These are phyloP conservation scores for Coremacera marginata DNA, from an alignment of 2,888 invertebrate genomes.

Conservation along the genomic window DNA sequence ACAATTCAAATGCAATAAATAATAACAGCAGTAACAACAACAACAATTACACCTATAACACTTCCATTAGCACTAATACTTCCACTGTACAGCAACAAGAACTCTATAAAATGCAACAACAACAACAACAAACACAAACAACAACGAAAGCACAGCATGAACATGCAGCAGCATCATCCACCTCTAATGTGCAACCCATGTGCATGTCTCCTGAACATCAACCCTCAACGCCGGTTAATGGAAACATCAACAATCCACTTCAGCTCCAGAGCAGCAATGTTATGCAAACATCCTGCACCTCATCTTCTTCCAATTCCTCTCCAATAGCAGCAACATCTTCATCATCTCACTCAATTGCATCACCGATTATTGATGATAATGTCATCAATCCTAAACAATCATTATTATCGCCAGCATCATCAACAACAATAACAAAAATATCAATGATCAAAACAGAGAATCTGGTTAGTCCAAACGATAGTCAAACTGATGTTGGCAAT, in stretches of 20 bases:
- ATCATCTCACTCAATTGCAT: slow-evolving; percentile 62
- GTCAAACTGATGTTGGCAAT: slow-evolving; percentile 29
- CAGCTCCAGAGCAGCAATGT: slow-evolving; percentile 46
- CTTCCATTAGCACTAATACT: slow-evolving; percentile 42
- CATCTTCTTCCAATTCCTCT: slow-evolving; percentile 53
- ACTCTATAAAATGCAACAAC: slow-evolving; percentile 52
- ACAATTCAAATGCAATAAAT: slow-evolving; percentile 62
- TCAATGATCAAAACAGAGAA: slow-evolving; percentile 48
- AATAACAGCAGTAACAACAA: slow-evolving; percentile 55
- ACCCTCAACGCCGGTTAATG: slow-evolving; percentile 43
- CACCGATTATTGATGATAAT: slow-evolving; percentile 68
- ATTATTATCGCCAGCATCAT: slow-evolving; percentile 58
- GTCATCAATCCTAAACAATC: slow-evolving; percentile 70
- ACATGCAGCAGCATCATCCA: slow-evolving; percentile 51
- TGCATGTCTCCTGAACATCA: slow-evolving; percentile 66
- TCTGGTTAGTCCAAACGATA: slow-evolving; percentile 37
- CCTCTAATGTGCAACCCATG: slow-evolving; percentile 61
- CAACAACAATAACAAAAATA: slow-evolving; percentile 48
- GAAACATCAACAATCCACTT: slow-evolving; percentile 41
- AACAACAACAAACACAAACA: slow-evolving; percentile 52
- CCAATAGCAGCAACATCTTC: slow-evolving; percentile 57
- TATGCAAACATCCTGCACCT: slow-evolving; percentile 54
- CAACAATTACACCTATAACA: slow-evolving; percentile 60
- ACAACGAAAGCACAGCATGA: slow-evolving; percentile 51
- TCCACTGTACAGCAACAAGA: slow-evolving; percentile 45